phyloP scores from a whole-genome alignment of 2,113 vertebrate genomes.

The Elaphurus davidianus region DNA sequence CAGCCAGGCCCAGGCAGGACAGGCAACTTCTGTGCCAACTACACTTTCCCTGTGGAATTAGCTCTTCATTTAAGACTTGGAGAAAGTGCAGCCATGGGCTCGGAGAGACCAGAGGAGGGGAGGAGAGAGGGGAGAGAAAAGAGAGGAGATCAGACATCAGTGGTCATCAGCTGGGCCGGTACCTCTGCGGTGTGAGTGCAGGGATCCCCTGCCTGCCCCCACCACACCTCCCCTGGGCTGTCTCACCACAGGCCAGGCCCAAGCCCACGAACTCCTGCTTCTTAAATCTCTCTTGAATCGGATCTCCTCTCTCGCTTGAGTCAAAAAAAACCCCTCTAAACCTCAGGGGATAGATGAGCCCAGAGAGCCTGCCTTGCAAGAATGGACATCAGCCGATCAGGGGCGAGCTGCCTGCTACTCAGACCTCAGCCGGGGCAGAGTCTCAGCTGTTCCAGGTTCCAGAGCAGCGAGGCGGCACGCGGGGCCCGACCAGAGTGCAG shows the following conservation, averaged over 20 bases:
- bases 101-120: background rate
- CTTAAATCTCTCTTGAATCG: background rate
- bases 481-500: accelerated
- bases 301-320: background rate
- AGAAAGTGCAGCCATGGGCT: background rate
- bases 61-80: background rate
- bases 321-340: background rate
- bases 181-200: background rate
- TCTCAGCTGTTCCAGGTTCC: background rate
- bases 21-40: background rate
- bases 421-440: background rate
- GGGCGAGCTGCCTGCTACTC: accelerated
- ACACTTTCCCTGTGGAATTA: background rate
- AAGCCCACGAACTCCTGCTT: background rate
- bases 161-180: background rate
- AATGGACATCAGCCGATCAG: background rate
- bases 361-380: background rate
- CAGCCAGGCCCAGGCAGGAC: background rate
- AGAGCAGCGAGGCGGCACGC: accelerated
- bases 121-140: background rate
- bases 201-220: background rate
- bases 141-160: background rate
- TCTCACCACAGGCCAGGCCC: background rate
- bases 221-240: background rate
- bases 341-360: background rate